Evolutionary conservation across 2,113 vertebrate species (phyloP).

Genomic region (Desmodus rotundus): DNA sequence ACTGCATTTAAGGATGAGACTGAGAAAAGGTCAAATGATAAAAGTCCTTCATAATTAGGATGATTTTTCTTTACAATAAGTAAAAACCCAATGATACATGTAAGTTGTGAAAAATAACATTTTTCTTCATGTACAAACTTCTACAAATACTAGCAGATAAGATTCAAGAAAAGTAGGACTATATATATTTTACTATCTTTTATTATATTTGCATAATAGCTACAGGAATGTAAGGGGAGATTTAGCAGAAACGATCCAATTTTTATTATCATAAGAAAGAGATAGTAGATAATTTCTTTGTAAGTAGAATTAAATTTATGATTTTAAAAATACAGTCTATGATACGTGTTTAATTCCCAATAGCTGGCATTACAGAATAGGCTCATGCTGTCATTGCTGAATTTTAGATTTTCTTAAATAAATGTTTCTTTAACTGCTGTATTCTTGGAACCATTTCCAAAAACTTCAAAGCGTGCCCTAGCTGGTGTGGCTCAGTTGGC

Average conservation of each 20-base stretch:
- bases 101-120: not conserved
- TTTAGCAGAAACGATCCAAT: not conserved
- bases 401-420: slow-evolving; percentile 9
- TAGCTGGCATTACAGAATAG: not conserved
- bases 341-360: not conserved
- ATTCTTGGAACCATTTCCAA: not conserved
- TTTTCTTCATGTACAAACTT: not conserved
- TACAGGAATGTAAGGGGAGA: not conserved
- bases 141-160: not conserved
- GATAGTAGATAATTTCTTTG: not conserved
- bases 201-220: not conserved
- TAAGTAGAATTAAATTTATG: not conserved
- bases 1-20: not conserved
- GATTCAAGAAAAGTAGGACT: not conserved
- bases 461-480: not conserved
- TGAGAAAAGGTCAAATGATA: slow-evolving; percentile 3
- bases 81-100: slow-evolving; percentile 3
- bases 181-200: not conserved
- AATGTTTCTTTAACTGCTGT: not conserved
- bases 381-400: not conserved
- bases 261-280: not conserved
- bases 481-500: no score
- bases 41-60: slow-evolving; percentile 7
- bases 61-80: slow-evolving; percentile 11
- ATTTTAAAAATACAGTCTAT: not conserved